phyloP scores from a whole-genome alignment of 2,797 vertebrate genomes.

The Pangasius krempfi region DNA sequence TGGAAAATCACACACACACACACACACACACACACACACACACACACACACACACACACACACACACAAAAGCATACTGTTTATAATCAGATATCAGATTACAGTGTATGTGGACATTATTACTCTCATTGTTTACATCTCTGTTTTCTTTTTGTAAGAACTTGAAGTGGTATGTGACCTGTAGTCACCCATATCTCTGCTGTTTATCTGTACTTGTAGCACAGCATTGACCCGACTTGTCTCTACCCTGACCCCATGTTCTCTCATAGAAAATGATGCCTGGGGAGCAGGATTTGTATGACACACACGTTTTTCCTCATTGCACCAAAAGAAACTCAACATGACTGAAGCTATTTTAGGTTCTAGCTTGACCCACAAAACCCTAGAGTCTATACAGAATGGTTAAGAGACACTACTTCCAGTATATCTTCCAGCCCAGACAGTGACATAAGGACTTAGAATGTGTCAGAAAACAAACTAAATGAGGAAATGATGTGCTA shows the following conservation, averaged over 20 bases:
- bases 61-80: not conserved
- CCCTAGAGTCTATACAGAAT: slow-evolving; percentile 11
- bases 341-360: slow-evolving; percentile 47
- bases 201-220: slow-evolving; percentile 37
- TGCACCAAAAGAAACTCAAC: slow-evolving; percentile 33
- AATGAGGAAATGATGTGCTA: slow-evolving; percentile 3
- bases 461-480: slow-evolving; percentile 36
- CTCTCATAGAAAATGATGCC: slow-evolving; percentile 37
- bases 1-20: not conserved
- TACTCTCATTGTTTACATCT: not conserved
- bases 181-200: slow-evolving; percentile 28
- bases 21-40: not conserved
- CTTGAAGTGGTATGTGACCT: slow-evolving; percentile 31
- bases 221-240: slow-evolving; percentile 35
- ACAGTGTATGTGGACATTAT: not conserved
- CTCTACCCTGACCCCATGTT: slow-evolving; percentile 36
- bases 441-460: slow-evolving; percentile 33
- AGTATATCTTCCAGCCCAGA: slow-evolving; percentile 29
- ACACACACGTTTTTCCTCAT: slow-evolving; percentile 5
- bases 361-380: slow-evolving; percentile 19
- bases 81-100: slow-evolving; percentile 22
- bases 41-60: slow-evolving; percentile 14
- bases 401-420: slow-evolving; percentile 11
- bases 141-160: slow-evolving; percentile 11
- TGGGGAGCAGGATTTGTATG: slow-evolving; percentile 27